A percentile compares a stretch with the other conserved stretches of the same genome.
Conservation (phyloP, 2,113 vertebrate species). For the Corythornis cristatus region DNA sequence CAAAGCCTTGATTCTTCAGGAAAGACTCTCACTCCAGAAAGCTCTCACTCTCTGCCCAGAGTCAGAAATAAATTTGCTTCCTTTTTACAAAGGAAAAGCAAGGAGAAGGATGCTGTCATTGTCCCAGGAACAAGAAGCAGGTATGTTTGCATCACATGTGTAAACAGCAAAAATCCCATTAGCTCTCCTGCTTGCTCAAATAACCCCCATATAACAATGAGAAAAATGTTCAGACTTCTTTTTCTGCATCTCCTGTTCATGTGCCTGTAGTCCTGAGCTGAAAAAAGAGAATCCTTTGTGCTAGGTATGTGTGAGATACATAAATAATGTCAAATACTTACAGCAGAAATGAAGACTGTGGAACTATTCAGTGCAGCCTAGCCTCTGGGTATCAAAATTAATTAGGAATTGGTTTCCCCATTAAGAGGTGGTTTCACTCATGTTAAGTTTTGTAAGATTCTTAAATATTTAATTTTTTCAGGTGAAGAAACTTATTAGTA, state of each 20-base stretch:
- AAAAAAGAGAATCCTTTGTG: background rate
- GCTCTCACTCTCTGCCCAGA: background rate
- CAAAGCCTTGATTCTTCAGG: background rate
- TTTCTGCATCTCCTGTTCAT: background rate
- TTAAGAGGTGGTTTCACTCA: background rate
- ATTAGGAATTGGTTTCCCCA: background rate
- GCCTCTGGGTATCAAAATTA: background rate
- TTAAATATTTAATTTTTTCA: background rate
- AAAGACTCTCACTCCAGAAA: background rate
- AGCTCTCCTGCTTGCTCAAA: background rate
- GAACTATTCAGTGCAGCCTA: background rate
- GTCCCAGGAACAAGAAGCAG: constrained; percentile 86
- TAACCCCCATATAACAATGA: background rate
- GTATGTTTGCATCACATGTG: constrained; percentile 51
- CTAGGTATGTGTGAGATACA: background rate
- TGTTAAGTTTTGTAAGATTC: background rate
- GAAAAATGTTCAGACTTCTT: background rate
- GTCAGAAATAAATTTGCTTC: constrained; percentile 87
- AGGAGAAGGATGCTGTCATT: constrained; percentile 69
- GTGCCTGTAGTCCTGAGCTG: background rate
- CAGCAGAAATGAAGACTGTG: background rate
- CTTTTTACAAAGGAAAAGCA: constrained; percentile 84
- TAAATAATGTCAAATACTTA: background rate
- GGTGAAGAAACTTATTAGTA: background rate
- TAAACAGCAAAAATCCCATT: background rate